Percentiles rank a stretch among this genome's conserved stretches.
Conservation (phyloP, 2,888 invertebrate species). For the Leucozona laternaria region DNA sequence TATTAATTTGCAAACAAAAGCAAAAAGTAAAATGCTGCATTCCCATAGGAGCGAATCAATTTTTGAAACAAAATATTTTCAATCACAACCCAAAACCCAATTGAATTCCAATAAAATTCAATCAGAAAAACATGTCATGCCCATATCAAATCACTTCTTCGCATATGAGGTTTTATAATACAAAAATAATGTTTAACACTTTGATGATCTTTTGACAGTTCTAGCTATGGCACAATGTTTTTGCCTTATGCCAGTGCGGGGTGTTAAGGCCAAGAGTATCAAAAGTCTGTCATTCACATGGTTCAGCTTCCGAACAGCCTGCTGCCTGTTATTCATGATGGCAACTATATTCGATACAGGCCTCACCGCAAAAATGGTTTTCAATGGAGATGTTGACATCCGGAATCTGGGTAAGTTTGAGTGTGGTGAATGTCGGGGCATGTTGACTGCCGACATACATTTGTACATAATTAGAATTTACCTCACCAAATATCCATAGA, state of each 20-base stretch:
- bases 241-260: slow-evolving; percentile 81
- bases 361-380: slow-evolving; percentile 77
- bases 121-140: background rate
- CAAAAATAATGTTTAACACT: background rate
- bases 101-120: background rate
- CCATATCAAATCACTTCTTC: background rate
- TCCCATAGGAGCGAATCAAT: background rate
- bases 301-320: slow-evolving; percentile 79
- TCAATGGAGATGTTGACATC: slow-evolving; percentile 78
- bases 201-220: slow-evolving; percentile 75
- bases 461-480: no score
- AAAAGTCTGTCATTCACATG: slow-evolving; percentile 82
- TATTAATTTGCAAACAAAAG: no score
- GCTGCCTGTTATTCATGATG: slow-evolving; percentile 78
- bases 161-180: background rate
- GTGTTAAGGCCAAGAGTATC: slow-evolving; percentile 77
- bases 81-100: background rate
- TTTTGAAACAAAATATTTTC: background rate
- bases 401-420: slow-evolving; percentile 79
- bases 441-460: no score
- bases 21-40: background rate
- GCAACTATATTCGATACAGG: slow-evolving; percentile 78
- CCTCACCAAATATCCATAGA: no score
- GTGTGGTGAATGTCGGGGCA: no score
- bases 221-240: slow-evolving; percentile 81